Percentiles rank a stretch among this genome's conserved stretches.
phyloP scores from a whole-genome alignment of 2,113 vertebrate genomes.

The Suricata suricatta region DNA sequence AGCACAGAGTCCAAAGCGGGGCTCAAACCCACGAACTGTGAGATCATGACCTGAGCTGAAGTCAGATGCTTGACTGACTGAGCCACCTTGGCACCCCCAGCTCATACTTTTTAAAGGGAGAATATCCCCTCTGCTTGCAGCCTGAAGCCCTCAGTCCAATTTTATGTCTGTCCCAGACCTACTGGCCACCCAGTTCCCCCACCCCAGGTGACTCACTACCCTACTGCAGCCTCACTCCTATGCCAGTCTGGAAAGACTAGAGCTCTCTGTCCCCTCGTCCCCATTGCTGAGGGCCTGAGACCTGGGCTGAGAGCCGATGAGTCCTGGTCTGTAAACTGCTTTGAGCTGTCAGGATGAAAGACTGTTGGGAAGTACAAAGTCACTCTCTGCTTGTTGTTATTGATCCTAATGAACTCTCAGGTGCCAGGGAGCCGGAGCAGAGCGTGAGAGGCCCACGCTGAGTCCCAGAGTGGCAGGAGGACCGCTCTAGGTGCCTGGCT shows the following conservation, averaged over 20 bases:
- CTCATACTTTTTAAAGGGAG: not conserved
- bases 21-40: too few relatives aligned
- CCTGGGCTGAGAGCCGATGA: slow-evolving; percentile 44
- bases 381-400: slow-evolving; percentile 58
- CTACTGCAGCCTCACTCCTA: not conserved
- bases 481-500: slow-evolving; percentile 24
- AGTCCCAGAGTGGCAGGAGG: not conserved
- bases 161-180: slow-evolving; percentile 40
- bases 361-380: slow-evolving; percentile 73
- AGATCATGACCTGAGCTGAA: too few relatives aligned
- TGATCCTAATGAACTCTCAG: slow-evolving; percentile 53
- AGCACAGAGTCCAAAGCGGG: too few relatives aligned
- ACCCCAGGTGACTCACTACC: slow-evolving; percentile 49
- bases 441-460: slow-evolving; percentile 28
- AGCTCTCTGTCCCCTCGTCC: not conserved
- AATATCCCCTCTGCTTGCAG: not conserved
- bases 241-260: slow-evolving; percentile 32
- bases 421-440: slow-evolving; percentile 53
- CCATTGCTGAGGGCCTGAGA: not conserved
- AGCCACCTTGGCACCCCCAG: too few relatives aligned
- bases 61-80: too few relatives aligned
- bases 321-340: slow-evolving; percentile 73
- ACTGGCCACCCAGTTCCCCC: not conserved
- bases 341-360: slow-evolving; percentile 80
- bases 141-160: not conserved